A percentile compares a stretch with the other conserved stretches of the same genome.
phyloP scores from a whole-genome alignment of 2,113 vertebrate genomes.

The Hiodon tergisus region DNA sequence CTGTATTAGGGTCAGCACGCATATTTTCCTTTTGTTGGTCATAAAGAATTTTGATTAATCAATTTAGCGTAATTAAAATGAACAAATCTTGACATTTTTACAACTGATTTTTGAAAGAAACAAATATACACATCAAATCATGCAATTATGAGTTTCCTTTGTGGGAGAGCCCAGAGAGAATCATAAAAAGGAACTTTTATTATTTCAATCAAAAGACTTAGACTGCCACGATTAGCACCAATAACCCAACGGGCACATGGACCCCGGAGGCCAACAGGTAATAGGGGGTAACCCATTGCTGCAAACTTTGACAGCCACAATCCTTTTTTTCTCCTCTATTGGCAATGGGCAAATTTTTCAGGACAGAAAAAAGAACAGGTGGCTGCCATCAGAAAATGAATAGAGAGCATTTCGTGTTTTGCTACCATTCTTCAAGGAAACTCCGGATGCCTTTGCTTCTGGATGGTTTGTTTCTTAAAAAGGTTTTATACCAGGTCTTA shows the following conservation, averaged over 20 bases:
- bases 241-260: constrained; percentile 56
- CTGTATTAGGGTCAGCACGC: no score
- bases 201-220: no score
- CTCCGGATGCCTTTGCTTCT: constrained; percentile 57
- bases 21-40: no score
- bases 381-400: constrained; percentile 59
- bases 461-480: constrained; percentile 15
- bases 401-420: constrained; percentile 51
- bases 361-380: constrained; percentile 54
- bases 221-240: constrained; percentile 44
- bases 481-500: background rate
- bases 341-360: constrained; percentile 45
- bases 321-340: constrained; percentile 35
- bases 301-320: constrained; percentile 47
- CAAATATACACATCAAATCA: background rate
- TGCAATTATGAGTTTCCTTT: background rate
- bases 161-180: background rate
- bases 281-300: constrained; percentile 33
- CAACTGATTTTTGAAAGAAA: background rate
- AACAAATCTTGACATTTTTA: no score
- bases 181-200: no score
- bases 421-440: constrained; percentile 54
- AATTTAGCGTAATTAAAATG: no score
- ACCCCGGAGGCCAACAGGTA: constrained; percentile 44
- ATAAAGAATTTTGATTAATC: no score